Evolutionary conservation across 2,797 vertebrate species (phyloP).

Genomic region (Hafferia zeledoni): DNA sequence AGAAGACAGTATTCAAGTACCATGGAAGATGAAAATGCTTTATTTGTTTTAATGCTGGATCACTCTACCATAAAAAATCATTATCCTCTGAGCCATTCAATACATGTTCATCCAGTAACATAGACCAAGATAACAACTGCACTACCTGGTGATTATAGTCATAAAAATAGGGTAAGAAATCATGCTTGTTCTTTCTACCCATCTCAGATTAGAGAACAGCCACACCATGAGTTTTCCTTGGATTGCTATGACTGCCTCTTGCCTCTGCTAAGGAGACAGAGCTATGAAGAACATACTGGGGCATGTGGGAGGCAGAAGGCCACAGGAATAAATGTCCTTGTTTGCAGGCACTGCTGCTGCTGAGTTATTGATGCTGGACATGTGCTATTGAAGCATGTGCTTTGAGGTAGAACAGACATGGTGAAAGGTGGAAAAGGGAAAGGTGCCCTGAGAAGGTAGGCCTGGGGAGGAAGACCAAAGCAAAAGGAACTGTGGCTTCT

Average conservation of each 20-base stretch:
- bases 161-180: background rate
- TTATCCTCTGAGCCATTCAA: background rate
- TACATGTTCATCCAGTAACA: background rate
- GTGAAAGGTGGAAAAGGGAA: background rate
- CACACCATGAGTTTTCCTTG: background rate
- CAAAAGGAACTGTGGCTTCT: background rate
- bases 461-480: background rate
- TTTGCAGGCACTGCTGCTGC: background rate
- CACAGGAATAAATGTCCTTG: background rate
- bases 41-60: background rate
- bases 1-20: background rate
- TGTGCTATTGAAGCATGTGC: rapidly evolving
- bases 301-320: background rate
- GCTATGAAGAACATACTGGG: background rate
- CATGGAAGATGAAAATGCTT: background rate
- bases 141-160: background rate
- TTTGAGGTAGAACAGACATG: background rate
- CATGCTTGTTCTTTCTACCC: background rate
- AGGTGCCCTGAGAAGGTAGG: background rate
- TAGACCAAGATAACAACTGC: background rate
- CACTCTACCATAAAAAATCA: background rate
- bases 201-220: background rate
- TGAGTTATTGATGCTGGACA: background rate
- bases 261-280: background rate
- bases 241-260: background rate